Evolutionary conservation across 2,888 invertebrate genomes (phyloP), one percentile per base, ranked within the genome.

Genomic region (Acrobasis consociella): DNA sequence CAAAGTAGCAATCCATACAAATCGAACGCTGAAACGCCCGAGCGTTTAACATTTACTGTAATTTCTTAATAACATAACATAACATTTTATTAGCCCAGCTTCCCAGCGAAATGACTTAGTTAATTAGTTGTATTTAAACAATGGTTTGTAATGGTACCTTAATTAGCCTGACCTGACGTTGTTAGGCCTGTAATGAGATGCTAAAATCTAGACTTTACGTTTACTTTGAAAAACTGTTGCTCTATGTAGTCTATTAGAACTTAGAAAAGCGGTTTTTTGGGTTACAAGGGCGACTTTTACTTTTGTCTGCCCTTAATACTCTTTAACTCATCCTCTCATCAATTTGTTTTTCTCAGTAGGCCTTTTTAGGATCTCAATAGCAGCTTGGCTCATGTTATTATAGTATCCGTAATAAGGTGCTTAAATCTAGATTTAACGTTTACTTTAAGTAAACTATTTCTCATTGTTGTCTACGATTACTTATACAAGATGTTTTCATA

Each of bases 111-210:
- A 87, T 88, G 87, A 86, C 86, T 89, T 89, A 87, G 78, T 89
- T 89, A 91, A 90, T 90, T 89, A 90, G 86, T 83, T 80, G 81
- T 82, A 83, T 83, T 86, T 80, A 83, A 85, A 88, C 87, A 89
- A 88, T 84, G 80, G 82, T 67, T 31, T 60, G 46, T 39, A 56
- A 64, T 66, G 74, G 73, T 77, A 73, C 75, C 74, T 74, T 69
- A 73, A 68, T 67, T 67, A 65, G 64, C 64, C 60, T 60, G 58
- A 62, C 55, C 64, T 62, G 11, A 53, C 53, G 62, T 62, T 52
- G 58, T 49, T 59, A 59, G 39, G 60, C 51, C n/a, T 2, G 42
- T 52, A 52, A 42, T 42, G 52, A 58, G 56, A 56, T 42, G 56
- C 39, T 56, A 42, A 56, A 56, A 39, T 56, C 42, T 16, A 42